Percentiles rank a stretch among this genome's conserved stretches.
These are phyloP conservation scores for Sminthurides aquaticus DNA, from an alignment of 2,888 invertebrate genomes.

Conservation along the genomic window DNA sequence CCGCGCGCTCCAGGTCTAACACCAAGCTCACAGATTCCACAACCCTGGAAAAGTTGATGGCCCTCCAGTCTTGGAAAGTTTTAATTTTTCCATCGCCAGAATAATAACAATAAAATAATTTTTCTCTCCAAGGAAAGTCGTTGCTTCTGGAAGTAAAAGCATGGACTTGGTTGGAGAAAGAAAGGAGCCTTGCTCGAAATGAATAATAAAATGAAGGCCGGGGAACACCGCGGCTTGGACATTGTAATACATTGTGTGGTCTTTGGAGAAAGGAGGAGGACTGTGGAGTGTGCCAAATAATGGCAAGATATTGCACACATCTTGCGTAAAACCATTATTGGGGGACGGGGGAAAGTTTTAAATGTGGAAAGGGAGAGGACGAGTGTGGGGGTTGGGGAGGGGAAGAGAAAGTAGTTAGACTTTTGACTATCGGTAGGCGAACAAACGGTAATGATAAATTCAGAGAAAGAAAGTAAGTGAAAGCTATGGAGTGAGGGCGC, in stretches of 20 bases:
- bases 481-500: neutral
- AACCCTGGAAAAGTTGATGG: neutral
- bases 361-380: neutral
- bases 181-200: too few species aligned
- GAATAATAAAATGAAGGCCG: too few species aligned
- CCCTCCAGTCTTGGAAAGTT: constrained; percentile 8
- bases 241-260: too few species aligned
- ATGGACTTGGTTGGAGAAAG: neutral
- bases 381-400: too few species aligned
- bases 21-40: neutral
- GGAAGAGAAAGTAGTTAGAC: too few species aligned
- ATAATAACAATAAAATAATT: constrained; percentile 42
- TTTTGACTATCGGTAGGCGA: too few species aligned
- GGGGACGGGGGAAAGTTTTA: neutral
- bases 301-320: neutral
- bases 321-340: neutral
- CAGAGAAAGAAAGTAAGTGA: neutral
- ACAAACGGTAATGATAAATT: too few species aligned
- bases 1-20: neutral
- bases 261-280: too few species aligned
- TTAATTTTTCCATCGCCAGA: constrained; percentile 23
- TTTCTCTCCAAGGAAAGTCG: constrained; percentile 24
- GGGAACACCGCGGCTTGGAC: too few species aligned
- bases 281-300: too few species aligned
- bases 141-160: neutral